These are phyloP conservation scores for Spinibarbus caldwelli DNA, from an alignment of 2,797 vertebrate genomes.

Conservation along the genomic window DNA sequence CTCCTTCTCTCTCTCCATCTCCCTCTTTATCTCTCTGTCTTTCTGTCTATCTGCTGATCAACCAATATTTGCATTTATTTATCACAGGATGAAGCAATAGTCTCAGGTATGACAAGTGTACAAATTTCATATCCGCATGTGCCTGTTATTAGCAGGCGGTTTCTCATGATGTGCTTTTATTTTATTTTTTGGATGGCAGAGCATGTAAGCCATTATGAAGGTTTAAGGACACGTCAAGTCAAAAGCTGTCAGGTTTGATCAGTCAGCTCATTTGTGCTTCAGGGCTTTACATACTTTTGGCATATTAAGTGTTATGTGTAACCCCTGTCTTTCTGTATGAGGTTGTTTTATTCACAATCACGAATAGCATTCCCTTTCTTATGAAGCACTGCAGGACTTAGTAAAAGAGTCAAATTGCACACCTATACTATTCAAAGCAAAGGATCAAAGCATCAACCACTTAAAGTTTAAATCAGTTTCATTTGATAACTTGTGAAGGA, in stretches of 20 bases:
- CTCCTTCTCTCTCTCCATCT: background rate
- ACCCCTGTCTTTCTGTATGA: background rate
- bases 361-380: background rate
- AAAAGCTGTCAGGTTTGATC: too few relatives aligned
- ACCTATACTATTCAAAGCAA: background rate
- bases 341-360: background rate
- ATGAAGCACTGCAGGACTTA: background rate
- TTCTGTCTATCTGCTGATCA: background rate
- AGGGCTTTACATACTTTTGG: too few relatives aligned
- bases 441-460: background rate
- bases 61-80: background rate
- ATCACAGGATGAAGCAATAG: background rate
- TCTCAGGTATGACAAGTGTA: background rate
- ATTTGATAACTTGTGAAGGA: background rate
- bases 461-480: constrained; percentile 7
- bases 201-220: constrained; percentile 25
- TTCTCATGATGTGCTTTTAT: constrained; percentile 16
- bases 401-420: background rate
- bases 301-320: constrained; percentile 18
- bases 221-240: constrained; percentile 29
- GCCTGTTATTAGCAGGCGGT: background rate
- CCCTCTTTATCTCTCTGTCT: too few relatives aligned
- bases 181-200: background rate
- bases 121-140: background rate
- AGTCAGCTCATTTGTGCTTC: too few relatives aligned